Evolutionary conservation across 2,888 invertebrate genomes (phyloP).

Genomic region (Pasiphila rectangulata): DNA sequence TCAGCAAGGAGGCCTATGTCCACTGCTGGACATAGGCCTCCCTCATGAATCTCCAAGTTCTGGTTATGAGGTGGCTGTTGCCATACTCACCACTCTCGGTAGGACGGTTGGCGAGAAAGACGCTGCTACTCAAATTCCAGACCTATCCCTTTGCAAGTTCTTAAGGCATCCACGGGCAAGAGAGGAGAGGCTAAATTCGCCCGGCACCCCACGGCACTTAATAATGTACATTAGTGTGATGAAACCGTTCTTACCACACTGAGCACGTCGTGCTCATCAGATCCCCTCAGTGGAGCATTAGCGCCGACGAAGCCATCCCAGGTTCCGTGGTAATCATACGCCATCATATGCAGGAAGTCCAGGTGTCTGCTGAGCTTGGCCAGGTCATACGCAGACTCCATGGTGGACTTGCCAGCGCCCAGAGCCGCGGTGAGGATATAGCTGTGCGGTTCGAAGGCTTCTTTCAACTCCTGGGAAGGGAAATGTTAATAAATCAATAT

Average conservation of each 20-base stretch:
- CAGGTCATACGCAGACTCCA: conserved; percentile 89
- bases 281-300: conserved; percentile 86
- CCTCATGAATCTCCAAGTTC: no score
- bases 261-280: conserved; percentile 73
- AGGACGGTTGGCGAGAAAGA: no score
- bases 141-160: no score
- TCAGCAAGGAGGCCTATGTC: no score
- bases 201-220: no score
- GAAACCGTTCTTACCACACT: conserved; percentile 86
- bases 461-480: conserved; percentile 83
- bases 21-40: no score
- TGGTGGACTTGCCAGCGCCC: conserved; percentile 87
- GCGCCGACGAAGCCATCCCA: conserved; percentile 89
- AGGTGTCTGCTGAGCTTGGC: conserved; percentile 84
- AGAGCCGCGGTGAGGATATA: conserved; percentile 90
- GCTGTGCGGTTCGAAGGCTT: conserved; percentile 84
- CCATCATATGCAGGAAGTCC: conserved; percentile 91
- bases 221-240: neutral
- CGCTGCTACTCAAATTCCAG: no score
- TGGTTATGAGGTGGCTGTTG: no score
- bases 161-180: no score
- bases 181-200: no score
- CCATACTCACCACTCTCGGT: no score
- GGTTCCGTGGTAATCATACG: conserved; percentile 93
- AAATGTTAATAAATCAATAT: neutral